These are phyloP conservation scores for Acanthornis magna DNA, from an alignment of 2,797 vertebrate species.

Conservation along the genomic window DNA sequence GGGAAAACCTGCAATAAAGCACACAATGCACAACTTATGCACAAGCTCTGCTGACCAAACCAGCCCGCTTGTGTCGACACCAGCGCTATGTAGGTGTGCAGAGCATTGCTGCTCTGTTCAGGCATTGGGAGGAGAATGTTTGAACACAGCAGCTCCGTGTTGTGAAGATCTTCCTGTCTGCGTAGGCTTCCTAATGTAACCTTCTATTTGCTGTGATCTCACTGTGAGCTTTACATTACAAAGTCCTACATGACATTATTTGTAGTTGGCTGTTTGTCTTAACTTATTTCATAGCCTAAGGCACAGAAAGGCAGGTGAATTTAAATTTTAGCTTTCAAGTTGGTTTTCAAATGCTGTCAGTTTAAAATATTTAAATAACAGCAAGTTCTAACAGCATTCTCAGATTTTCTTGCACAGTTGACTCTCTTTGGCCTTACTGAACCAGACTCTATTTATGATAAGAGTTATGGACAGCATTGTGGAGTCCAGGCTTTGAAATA, in stretches of 20 bases:
- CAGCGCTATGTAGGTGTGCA: neutral
- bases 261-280: constrained; percentile 33
- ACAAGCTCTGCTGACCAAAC: neutral
- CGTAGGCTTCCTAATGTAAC: neutral
- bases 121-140: neutral
- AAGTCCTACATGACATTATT: constrained; percentile 23
- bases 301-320: constrained; percentile 43
- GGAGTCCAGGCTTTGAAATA: neutral
- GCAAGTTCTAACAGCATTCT: neutral
- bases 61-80: neutral
- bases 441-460: neutral
- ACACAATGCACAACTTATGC: neutral
- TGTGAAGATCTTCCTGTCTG: neutral
- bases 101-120: neutral
- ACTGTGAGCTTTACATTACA: neutral
- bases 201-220: constrained; percentile 25
- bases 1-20: neutral
- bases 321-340: constrained; percentile 40
- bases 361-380: constrained; percentile 44
- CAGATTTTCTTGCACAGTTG: neutral
- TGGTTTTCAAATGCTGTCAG: constrained; percentile 19
- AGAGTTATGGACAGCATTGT: neutral
- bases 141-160: neutral
- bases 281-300: constrained; percentile 16
- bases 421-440: neutral